Evolutionary conservation across 2,797 vertebrate species (phyloP).

Genomic region (Gallirallus australis): DNA sequence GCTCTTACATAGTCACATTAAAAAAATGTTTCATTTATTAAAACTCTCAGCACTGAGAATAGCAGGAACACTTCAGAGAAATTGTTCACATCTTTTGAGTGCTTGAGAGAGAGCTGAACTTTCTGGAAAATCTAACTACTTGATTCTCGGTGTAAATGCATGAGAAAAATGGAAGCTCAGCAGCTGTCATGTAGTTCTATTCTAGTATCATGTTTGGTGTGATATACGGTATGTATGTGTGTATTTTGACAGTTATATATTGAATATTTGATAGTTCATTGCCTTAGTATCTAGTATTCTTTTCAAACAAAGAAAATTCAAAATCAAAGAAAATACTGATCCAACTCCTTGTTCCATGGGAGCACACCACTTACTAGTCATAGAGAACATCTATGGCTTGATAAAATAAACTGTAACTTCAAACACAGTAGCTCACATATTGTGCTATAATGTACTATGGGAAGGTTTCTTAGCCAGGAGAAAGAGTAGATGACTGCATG

Average conservation of each 20-base stretch:
- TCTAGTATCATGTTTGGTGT: slow-evolving; percentile 40
- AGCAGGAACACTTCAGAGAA: neutral
- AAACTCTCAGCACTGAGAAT: neutral
- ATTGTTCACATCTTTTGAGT: neutral
- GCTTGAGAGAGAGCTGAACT: slow-evolving; percentile 1
- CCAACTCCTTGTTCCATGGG: neutral
- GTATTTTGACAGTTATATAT: neutral
- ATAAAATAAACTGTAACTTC: slow-evolving; percentile 29
- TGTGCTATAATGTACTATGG: slow-evolving; percentile 1
- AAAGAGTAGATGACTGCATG: neutral
- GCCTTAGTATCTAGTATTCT: slow-evolving; percentile 38
- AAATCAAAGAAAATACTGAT: neutral
- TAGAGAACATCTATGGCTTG: neutral
- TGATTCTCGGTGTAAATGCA: slow-evolving; percentile 40
- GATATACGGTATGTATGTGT: fast-evolving
- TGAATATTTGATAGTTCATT: slow-evolving; percentile 22
- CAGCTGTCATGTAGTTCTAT: slow-evolving; percentile 44
- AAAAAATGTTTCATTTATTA: neutral
- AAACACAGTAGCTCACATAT: slow-evolving; percentile 25
- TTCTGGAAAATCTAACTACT: slow-evolving; percentile 2
- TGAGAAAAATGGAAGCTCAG: neutral
- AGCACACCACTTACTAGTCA: neutral
- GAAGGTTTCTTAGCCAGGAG: slow-evolving; percentile 38
- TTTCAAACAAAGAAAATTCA: slow-evolving; percentile 53
- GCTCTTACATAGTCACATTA: neutral